Evolutionary conservation across 2,797 vertebrate species (phyloP).

Genomic region (Molossus molossus): DNA sequence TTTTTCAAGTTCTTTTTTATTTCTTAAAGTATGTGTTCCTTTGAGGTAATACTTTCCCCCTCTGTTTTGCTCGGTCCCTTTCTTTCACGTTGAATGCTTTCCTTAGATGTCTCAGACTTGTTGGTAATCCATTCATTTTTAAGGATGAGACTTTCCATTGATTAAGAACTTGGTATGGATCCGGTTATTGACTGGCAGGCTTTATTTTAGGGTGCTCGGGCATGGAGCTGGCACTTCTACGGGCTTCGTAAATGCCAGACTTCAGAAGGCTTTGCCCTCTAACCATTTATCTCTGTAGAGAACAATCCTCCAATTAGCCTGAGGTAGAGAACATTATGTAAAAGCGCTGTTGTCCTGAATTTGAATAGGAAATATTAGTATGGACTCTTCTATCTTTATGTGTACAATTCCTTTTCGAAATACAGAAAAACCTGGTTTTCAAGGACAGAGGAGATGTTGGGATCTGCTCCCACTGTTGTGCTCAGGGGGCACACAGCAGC

Average conservation of each 20-base stretch:
- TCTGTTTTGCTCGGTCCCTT: constrained; percentile 23
- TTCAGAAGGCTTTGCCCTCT: neutral
- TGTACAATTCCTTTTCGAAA: constrained; percentile 64
- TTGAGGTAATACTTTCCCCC: neutral
- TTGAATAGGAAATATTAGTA: neutral
- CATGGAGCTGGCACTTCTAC: neutral
- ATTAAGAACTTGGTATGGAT: neutral
- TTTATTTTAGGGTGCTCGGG: constrained; percentile 6
- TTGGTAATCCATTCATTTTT: constrained; percentile 46
- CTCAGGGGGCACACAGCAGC: neutral
- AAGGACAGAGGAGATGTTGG: neutral
- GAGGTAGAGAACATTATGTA: neutral
- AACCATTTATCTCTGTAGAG: neutral
- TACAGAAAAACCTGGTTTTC: constrained; percentile 46
- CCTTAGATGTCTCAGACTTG: neutral
- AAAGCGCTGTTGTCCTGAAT: constrained; percentile 4
- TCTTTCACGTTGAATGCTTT: constrained; percentile 41
- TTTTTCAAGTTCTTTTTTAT: constrained; percentile 39
- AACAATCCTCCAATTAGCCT: constrained; percentile 15
- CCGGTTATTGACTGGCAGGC: neutral
- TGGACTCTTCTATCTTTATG: neutral
- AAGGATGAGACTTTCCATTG: constrained; percentile 1
- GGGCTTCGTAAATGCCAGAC: neutral
- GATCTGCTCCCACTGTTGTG: constrained; percentile 10
- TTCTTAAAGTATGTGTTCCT: constrained; percentile 23